Evolutionary conservation across 1,140 invertebrate genomes (phyloP), one percentile per base, ranked within the genome.

Genomic region (Aradophagus sp.): DNA sequence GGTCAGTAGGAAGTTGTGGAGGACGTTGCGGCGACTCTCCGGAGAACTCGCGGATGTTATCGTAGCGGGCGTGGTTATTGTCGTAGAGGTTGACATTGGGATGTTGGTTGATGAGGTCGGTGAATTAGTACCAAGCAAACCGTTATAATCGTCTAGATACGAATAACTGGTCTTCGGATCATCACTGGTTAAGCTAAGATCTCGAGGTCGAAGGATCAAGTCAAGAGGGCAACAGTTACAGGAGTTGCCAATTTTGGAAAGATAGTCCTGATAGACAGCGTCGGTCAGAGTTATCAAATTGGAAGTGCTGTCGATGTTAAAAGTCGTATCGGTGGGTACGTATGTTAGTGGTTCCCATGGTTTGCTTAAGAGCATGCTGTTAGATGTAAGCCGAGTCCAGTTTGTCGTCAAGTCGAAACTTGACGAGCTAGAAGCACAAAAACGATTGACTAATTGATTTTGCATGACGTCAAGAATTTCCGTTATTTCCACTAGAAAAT

Each of bases 361-460:
- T 3, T 80, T 66, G 34, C 77, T 83, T 78, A 83, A 67, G 68
- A 78, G 71, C 67, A 77, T 79, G 76, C 77, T 83, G 76, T 84
- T 81, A 75, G 80, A 79, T 15, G 80, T 77, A 53, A 83, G 76
- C 61, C 77, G 73, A 7, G 76, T 65, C 80, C 75, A 84, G 63
- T 70, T 83, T 41, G 69, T 66, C 38, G 79, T 80, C 77, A 82
- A 69, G 53, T 74, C 77, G 45, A 74, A 53, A 38, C 63, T 77
- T 62, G 76, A 79, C 35, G 75, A 74, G 77, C 82, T 82, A 79
- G 27, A 81, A 84, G 72, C 76, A 82, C 29, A 78, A 14, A 38
- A 27, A 59, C 29, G 14, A 10, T 26, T 38, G 35, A n/a, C n/a
- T n/a, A n/a, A n/a, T n/a, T n/a, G n/a, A n/a, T n/a, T n/a, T n/a